Conservation (phyloP, 2,113 vertebrate species). For the Protomyctophum bolini region DNA sequence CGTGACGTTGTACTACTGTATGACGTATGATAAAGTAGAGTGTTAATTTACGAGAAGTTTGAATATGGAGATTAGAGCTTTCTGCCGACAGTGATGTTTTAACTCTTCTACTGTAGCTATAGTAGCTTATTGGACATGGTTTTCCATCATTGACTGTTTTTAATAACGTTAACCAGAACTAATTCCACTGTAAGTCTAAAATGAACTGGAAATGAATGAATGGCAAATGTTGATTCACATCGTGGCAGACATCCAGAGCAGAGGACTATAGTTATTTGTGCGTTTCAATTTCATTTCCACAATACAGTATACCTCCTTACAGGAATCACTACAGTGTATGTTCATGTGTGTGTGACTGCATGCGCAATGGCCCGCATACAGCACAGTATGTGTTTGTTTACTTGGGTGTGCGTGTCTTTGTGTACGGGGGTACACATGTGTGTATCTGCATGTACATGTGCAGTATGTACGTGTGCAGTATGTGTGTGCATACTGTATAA, state of each 20-base stretch:
- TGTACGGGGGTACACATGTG: constrained; percentile 18
- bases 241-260: not conserved
- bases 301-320: not conserved
- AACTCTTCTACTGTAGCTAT: no score
- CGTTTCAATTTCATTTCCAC: not conserved
- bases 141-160: no score
- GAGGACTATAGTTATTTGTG: not conserved
- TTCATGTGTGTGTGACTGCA: not conserved
- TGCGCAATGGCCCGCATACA: constrained; percentile 9
- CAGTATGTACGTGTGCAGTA: constrained; percentile 17
- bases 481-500: constrained; percentile 48
- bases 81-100: no score
- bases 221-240: no score
- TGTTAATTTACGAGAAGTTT: no score
- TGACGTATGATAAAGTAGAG: no score
- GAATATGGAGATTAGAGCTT: no score
- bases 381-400: not conserved
- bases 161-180: no score
- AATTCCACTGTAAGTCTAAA: no score
- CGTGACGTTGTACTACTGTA: no score
- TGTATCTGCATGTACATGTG: constrained; percentile 25
- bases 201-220: no score
- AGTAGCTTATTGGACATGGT: no score
- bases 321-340: not conserved
- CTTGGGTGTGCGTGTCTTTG: constrained; percentile 21